Conservation (phyloP, 2,113 vertebrate species). For the Pristiophorus japonicus region DNA sequence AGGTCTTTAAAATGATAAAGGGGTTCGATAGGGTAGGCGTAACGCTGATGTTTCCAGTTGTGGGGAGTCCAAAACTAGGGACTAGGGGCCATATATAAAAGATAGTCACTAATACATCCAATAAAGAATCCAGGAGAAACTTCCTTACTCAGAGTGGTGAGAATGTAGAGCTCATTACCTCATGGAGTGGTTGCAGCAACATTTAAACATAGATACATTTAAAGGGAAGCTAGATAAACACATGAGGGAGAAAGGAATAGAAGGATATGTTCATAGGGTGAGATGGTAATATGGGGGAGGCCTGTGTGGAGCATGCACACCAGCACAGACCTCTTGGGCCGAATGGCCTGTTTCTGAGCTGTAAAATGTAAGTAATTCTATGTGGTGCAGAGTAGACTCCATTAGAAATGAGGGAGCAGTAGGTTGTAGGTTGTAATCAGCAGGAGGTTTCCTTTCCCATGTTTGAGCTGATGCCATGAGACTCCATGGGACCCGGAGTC, state of each 20-base stretch:
- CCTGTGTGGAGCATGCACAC: background rate
- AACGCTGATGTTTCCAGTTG: background rate
- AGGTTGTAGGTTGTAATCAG: too few relatives aligned
- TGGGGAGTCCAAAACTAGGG: background rate
- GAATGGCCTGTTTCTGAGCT: background rate
- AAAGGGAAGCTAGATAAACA: background rate
- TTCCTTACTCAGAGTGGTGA: background rate
- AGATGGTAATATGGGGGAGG: background rate
- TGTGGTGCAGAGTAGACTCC: background rate
- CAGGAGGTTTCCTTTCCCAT: too few relatives aligned
- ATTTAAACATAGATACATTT: background rate
- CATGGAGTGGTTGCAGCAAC: background rate
- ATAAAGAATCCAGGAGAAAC: background rate
- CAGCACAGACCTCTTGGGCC: background rate
- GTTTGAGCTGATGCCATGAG: too few relatives aligned
- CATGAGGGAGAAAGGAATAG: background rate
- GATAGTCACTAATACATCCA: background rate
- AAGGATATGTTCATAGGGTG: background rate
- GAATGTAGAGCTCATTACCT: background rate
- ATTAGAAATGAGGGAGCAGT: background rate
- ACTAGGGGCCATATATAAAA: background rate
- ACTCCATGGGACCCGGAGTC: too few relatives aligned
- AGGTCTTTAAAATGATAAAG: background rate
- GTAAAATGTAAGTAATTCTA: background rate
- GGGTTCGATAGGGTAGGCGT: background rate